A percentile compares a stretch with the other conserved stretches of the same genome.
Conservation (phyloP, 2,797 vertebrate species). For the Hippoglossus hippoglossus region DNA sequence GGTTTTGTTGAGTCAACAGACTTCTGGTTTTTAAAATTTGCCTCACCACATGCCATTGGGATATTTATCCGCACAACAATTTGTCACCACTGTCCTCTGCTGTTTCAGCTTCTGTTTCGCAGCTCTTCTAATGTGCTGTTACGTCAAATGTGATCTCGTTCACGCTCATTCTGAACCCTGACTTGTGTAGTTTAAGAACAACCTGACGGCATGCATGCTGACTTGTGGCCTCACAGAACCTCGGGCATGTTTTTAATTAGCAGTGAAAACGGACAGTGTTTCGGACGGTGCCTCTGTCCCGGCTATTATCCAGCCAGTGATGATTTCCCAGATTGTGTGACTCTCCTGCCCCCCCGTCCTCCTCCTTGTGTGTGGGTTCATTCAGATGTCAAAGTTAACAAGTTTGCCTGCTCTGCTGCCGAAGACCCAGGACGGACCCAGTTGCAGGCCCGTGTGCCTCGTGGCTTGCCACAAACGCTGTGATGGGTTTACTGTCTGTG, state of each 20-base stretch:
- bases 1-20: background rate
- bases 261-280: slow-evolving; percentile 41
- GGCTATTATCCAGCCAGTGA: slow-evolving; percentile 14
- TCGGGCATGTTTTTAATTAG: slow-evolving; percentile 32
- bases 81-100: no score
- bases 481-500: slow-evolving; percentile 48
- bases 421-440: slow-evolving; percentile 12
- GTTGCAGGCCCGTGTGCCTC: slow-evolving; percentile 16
- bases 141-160: no score
- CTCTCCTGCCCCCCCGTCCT: background rate
- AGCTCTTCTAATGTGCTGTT: no score
- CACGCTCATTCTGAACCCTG: no score
- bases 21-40: background rate
- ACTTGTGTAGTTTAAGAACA: background rate
- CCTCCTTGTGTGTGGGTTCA: slow-evolving; percentile 20
- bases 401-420: slow-evolving; percentile 46
- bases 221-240: background rate
- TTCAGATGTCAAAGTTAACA: slow-evolving; percentile 46
- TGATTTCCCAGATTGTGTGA: slow-evolving; percentile 2
- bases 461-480: slow-evolving; percentile 15
- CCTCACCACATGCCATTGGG: background rate
- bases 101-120: no score
- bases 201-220: slow-evolving; percentile 33
- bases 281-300: slow-evolving; percentile 25
- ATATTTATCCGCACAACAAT: background rate